Evolutionary conservation across 2,888 invertebrate genomes (phyloP).

Genomic region (Andrena trimmerana): DNA sequence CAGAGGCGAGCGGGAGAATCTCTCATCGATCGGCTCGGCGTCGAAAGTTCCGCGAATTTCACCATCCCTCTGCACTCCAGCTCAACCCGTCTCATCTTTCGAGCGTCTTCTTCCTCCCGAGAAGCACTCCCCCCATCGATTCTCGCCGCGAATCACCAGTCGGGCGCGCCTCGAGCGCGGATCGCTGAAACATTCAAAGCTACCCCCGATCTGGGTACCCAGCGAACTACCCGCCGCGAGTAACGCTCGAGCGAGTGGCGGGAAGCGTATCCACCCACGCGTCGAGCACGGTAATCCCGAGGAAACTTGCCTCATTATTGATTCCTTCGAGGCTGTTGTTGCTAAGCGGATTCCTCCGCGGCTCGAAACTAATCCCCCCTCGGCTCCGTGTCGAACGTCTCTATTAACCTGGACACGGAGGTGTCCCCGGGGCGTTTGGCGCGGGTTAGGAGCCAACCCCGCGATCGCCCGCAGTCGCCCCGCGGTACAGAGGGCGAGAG

Average conservation of each 20-base stretch:
- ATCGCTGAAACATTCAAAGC: conserved; percentile 15
- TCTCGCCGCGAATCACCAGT: neutral
- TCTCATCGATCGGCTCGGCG: conserved; percentile 20
- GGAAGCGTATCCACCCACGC: conserved; percentile 5
- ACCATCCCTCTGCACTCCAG: neutral
- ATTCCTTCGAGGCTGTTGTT: conserved; percentile 26
- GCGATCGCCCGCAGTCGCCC: neutral
- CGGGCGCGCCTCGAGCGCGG: neutral
- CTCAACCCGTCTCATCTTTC: neutral
- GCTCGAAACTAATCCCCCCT: conserved; percentile 32
- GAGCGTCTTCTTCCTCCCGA: neutral
- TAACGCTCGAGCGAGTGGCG: neutral
- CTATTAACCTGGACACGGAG: conserved; percentile 15
- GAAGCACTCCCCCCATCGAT: neutral
- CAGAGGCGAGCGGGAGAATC: neutral
- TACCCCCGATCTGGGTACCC: neutral
- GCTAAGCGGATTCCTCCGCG: too few species aligned
- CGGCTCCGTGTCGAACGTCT: conserved; percentile 9
- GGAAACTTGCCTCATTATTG: conserved; percentile 53
- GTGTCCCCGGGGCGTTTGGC: neutral
- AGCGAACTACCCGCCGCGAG: neutral
- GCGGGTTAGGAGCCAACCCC: neutral
- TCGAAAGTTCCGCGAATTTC: conserved; percentile 7
- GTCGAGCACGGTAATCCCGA: conserved; percentile 18
- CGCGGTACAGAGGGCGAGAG: neutral